Evolutionary conservation across 1,140 invertebrate genomes (phyloP).

Genomic region (Magallana ariakensis): DNA sequence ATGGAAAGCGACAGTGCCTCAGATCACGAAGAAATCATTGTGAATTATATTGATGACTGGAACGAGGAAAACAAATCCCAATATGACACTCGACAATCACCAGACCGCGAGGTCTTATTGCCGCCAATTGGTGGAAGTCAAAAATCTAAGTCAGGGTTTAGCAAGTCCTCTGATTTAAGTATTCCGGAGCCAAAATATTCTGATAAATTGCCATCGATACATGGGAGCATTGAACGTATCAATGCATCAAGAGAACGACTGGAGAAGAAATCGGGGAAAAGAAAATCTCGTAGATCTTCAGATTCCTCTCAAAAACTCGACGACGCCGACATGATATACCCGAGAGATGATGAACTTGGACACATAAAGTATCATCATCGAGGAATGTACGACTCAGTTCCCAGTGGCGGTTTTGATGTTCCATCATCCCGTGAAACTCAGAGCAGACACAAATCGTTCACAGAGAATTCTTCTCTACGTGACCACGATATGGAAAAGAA

Average conservation of each 20-base stretch:
- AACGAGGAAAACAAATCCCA: background rate
- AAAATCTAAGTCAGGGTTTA: slow-evolving; percentile 1
- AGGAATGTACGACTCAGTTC: slow-evolving; percentile 41
- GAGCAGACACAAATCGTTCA: slow-evolving; percentile 4
- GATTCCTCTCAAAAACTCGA: background rate
- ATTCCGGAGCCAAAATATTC: background rate
- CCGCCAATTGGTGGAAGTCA: slow-evolving; percentile 14
- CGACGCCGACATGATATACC: slow-evolving; percentile 5
- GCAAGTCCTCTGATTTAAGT: slow-evolving; percentile 7
- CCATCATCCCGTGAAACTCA: slow-evolving; percentile 4
- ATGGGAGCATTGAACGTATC: slow-evolving; percentile 20
- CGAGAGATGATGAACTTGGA: slow-evolving; percentile 30
- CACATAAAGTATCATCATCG: slow-evolving; percentile 52
- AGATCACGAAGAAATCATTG: background rate
- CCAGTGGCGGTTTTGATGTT: slow-evolving; percentile 6
- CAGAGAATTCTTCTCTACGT: background rate
- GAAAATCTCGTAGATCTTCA: background rate
- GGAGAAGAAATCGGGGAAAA: background rate
- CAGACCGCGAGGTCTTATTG: background rate
- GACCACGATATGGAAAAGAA: background rate
- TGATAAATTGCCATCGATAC: slow-evolving; percentile 13
- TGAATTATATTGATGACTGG: slow-evolving; percentile 25
- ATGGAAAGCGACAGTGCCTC: background rate
- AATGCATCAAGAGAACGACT: slow-evolving; percentile 38
- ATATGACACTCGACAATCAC: background rate